A percentile compares a stretch with the other conserved stretches of the same genome.
These are phyloP conservation scores for Cotesia chilonis DNA, from an alignment of 1,140 invertebrate genomes.

Conservation along the genomic window DNA sequence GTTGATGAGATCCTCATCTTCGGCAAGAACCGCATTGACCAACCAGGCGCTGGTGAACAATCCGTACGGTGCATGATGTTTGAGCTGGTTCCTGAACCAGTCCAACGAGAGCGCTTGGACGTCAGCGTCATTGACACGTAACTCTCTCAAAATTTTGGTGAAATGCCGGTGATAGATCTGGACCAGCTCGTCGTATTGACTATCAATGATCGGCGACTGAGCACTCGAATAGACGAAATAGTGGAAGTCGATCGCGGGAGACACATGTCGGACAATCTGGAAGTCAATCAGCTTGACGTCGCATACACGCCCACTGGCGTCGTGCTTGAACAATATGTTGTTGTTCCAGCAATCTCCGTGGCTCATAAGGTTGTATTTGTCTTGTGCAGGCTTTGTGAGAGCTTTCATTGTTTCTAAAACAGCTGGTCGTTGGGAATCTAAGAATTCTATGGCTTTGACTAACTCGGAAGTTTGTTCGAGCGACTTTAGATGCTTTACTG, in stretches of 20 bases:
- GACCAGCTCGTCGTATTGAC: slow-evolving; percentile 51
- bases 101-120: slow-evolving; percentile 33
- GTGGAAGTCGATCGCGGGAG: slow-evolving; percentile 51
- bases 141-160: slow-evolving; percentile 37
- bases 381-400: slow-evolving; percentile 25
- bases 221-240: slow-evolving; percentile 59
- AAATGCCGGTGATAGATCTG: slow-evolving; percentile 50
- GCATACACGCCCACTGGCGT: slow-evolving; percentile 33
- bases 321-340: slow-evolving; percentile 57
- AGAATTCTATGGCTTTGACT: slow-evolving; percentile 20
- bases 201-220: slow-evolving; percentile 44
- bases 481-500: slow-evolving; percentile 37
- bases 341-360: slow-evolving; percentile 65
- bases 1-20: slow-evolving; percentile 34
- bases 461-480: slow-evolving; percentile 40
- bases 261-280: slow-evolving; percentile 53
- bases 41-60: slow-evolving; percentile 47
- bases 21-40: slow-evolving; percentile 43
- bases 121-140: slow-evolving; percentile 31
- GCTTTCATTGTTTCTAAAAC: slow-evolving; percentile 31
- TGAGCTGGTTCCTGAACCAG: slow-evolving; percentile 49
- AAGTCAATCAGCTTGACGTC: slow-evolving; percentile 58
- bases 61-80: slow-evolving; percentile 46
- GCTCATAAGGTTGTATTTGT: slow-evolving; percentile 50
- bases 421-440: slow-evolving; percentile 24